phyloP scores from a whole-genome alignment of 2,797 vertebrate species.

The Antrozous pallidus region DNA sequence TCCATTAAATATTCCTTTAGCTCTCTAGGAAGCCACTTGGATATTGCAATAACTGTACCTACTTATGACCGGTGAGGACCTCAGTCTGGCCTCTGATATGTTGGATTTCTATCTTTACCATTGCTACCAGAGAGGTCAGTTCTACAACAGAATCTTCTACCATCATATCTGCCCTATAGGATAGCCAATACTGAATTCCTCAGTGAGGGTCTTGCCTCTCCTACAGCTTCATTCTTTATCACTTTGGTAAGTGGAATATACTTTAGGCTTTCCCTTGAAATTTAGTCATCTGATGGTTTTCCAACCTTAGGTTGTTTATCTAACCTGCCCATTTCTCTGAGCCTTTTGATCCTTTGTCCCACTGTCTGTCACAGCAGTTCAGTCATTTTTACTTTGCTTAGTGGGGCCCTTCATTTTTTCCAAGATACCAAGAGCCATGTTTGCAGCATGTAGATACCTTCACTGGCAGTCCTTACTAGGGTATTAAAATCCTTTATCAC shows the following conservation, averaged over 20 bases:
- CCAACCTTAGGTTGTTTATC: neutral
- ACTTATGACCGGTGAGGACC: neutral
- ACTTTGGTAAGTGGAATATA: neutral
- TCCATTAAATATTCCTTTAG: neutral
- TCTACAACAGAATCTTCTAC: neutral
- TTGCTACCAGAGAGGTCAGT: neutral
- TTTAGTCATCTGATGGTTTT: neutral
- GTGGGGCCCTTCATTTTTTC: neutral
- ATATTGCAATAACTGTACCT: neutral
- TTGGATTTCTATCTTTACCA: neutral
- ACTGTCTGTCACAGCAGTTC: neutral
- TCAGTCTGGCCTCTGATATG: neutral
- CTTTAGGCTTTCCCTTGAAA: neutral
- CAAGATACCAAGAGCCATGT: neutral
- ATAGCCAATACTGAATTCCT: neutral
- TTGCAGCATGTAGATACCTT: neutral
- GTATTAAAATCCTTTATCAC: neutral
- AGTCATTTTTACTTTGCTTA: neutral
- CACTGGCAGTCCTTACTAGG: neutral
- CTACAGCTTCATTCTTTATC: neutral
- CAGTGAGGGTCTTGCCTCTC: neutral
- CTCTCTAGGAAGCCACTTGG: neutral
- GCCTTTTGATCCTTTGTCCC: neutral
- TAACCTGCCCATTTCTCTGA: neutral
- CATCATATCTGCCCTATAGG: neutral